Evolutionary conservation across 2,113 vertebrate genomes (phyloP), one percentile per base, ranked within the genome.

Genomic region (Plecotus auritus): DNA sequence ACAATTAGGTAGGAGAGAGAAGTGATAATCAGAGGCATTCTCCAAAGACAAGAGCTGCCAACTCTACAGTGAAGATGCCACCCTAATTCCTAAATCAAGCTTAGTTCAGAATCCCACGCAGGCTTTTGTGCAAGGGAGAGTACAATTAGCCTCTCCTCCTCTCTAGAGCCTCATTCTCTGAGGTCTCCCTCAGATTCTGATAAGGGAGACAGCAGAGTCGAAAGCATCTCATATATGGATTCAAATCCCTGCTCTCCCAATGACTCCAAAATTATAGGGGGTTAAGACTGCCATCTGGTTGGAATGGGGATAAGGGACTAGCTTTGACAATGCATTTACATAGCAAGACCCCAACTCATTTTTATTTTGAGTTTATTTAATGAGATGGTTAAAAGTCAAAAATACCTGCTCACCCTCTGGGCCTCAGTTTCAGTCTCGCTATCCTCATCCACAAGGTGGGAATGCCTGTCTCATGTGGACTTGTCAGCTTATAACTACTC

Each of bases 21-120:
- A 90, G 67, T 78, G 77, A 92, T 64, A 93, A 96, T 95, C 92
- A 88, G 88, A 93, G 47, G 70, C 91, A 91, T 91, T 96, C 72
- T 97, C 92, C 90, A 88, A 85, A 95, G 92, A 95, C 78, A 85
- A 97, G 95, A 42, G 35, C 82, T 85, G 76, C 85, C 72, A 93
- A 90, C 67, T 95, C 82, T 51, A 82, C 11, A 64, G 85, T 84
- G 78, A 92, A 69, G 74, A 92, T 92, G 93, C 67, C 85, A 90
- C 85, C 64, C 85, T 61, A 64, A 76, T 94, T 61, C 77, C 82
- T 92, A 92, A 96, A 92, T 93, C 95, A 97, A 88, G 92, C 77
- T 88, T 92, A 88, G 96, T 97, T 94, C 95, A 96, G 81, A 97
- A 90, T 70, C 85, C 77, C 49, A 74, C 13, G 18, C 37, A 85